Evolutionary conservation across 2,113 vertebrate genomes (phyloP), one percentile per base, ranked within the genome.

Genomic region (Chaenocephalus aceratus): DNA sequence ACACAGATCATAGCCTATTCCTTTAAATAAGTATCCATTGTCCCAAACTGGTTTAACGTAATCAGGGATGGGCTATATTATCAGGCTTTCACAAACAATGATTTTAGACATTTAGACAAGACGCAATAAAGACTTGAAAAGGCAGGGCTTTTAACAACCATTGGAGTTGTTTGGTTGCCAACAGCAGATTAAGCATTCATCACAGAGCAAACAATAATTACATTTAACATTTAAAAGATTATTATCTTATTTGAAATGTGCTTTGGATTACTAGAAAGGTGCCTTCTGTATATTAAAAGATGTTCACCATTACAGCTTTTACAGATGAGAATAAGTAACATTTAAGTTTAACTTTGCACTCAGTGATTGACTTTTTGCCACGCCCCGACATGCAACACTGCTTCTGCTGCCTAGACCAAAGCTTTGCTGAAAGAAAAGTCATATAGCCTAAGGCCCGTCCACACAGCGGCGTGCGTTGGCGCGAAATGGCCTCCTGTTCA

Each of bases 21-120:
- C 1, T 74, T 75, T 64, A 64, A 77, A 86, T 15, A 77, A 46
- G 10, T 12, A 10, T 4, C 6, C 70, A 1, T 12, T 44, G 2
- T 21, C 10, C 6, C 2, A 53, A 65, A 41, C 13, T 36, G 16
- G 6, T 44, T 66, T 3, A 16, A 0, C 21, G 61, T 59, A 3
- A 18, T 70, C n/a, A 74, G 45, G 58, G 62, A 57, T 59, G n/a
- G 49, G 41, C n/a, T 54, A 0, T 10, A 14, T 6, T 36, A 6
- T 2, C 12, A 52, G 18, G 10, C 15, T 64, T 8, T 4, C 9
- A 4, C 48, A 70, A 77, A 77, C 49, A 59, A n/a, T 30, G 41
- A 34, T 15, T 52, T 54, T 23, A 23, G 13, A 41, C 21, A 7
- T 0, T 11, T 41, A 41, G 36, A 41, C 6, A 41, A 3, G 21